Conservation (phyloP, 2,888 invertebrate species). For the Eupithecia vulgata region DNA sequence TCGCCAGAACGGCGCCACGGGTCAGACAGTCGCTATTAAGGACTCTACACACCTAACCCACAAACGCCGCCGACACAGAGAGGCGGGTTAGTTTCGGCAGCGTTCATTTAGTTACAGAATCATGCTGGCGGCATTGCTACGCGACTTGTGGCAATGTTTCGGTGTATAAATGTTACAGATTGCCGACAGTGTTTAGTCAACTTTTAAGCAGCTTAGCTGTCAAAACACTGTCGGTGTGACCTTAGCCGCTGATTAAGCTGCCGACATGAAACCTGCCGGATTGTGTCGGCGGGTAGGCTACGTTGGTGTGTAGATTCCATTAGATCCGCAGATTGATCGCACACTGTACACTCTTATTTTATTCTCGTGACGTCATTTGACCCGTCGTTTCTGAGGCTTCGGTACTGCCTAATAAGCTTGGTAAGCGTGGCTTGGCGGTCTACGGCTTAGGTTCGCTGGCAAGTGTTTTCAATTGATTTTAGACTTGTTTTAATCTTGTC, state of each 20-base stretch:
- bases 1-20: constrained; percentile 77
- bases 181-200: not conserved
- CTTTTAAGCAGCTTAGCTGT: not conserved
- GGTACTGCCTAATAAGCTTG: constrained; percentile 52
- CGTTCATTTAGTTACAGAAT: not conserved
- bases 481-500: not conserved
- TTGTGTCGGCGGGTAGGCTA: not conserved
- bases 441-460: constrained; percentile 6
- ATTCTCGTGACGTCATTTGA: constrained; percentile 50
- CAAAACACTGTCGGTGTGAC: too few relatives aligned
- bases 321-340: constrained; percentile 77
- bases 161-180: not conserved
- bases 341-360: constrained; percentile 64
- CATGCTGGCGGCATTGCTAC: not conserved
- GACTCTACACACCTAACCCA: not conserved
- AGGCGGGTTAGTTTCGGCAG: not conserved
- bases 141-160: not conserved
- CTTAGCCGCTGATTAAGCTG: not conserved
- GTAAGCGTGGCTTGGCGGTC: constrained; percentile 17
- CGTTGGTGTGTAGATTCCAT: not conserved
- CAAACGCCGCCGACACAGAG: not conserved
- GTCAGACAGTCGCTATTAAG: constrained; percentile 72
- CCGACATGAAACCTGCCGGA: not conserved
- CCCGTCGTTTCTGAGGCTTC: constrained; percentile 58
- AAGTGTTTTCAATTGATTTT: constrained; percentile 11